Evolutionary conservation across 2,888 invertebrate species (phyloP), one percentile per base, ranked within the genome.

Genomic region (Tyria jacobaeae): DNA sequence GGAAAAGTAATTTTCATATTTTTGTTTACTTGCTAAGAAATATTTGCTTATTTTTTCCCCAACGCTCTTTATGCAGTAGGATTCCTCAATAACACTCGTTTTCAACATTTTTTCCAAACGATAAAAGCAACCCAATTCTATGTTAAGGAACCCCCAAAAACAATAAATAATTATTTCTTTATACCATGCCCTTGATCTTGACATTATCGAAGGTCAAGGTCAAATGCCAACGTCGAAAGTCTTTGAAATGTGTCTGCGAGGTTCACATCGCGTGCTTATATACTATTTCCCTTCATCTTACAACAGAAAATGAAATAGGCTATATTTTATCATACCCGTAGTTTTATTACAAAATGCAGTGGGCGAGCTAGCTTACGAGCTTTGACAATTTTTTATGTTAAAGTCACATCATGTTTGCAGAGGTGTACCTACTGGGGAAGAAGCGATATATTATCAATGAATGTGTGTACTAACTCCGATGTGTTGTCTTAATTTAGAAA

Each of bases 181-280:
- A 10, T 14, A 41, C 39, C 3, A 37, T 9, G 39, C 44, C 60
- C 57, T 64, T 64, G 60, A 60, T 57, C 44, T 64, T 68, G 62
- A 54, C 53, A 54, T 57, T 66, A 52, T 15, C 2, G 34, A 61
- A 61, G 24, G 52, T 62, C 62, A 68, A 71, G 68, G 68, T 57
- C 54, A 44, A 37, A 24, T 68, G 64, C 70, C 68, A 79, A 70
- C 64, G 70, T 79, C 70, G n/a, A 68, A 68, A 66, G 60, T 62
- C 41, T 47, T 17, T 62, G 62, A 66, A 73, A 66, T 56, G 52
- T 69, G 64, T 76, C 75, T 71, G 62, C 66, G 62, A 62, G 60
- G 57, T 63, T 64, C 17, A 51, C 55, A 62, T 82, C 59, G 83
- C 84, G 83, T 85, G 84, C 68, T 69, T 60, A 58, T 60, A 71